These are phyloP conservation scores for Patiria pectinifera DNA, from an alignment of 53 echinoderm and acorn worm species.

Conservation along the genomic window DNA sequence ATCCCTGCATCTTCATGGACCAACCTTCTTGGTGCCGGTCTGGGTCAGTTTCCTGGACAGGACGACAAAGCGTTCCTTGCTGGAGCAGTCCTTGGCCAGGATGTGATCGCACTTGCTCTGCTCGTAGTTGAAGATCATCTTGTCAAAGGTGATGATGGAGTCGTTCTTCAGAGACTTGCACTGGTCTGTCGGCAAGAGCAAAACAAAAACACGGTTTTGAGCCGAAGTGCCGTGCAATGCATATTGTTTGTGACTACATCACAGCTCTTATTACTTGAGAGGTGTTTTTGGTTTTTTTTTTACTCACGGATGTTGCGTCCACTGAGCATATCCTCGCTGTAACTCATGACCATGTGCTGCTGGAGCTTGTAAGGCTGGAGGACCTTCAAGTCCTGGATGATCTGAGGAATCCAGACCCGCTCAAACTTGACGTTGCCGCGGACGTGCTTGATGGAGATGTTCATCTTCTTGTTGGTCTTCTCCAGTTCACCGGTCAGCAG, in stretches of 20 bases:
- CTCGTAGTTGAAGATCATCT: conserved; percentile 67
- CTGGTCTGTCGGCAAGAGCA: conserved; percentile 64
- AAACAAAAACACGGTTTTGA: background rate
- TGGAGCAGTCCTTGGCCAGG: conserved; percentile 91
- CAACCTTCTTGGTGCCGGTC: conserved; percentile 63
- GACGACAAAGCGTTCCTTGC: conserved; percentile 73
- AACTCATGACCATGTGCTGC: conserved; percentile 26
- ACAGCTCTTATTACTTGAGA: no score
- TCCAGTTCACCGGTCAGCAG: conserved; percentile 57
- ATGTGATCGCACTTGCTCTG: conserved; percentile 82
- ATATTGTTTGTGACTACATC: no score
- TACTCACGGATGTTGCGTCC: conserved; percentile 53
- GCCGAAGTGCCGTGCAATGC: no score
- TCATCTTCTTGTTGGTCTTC: conserved; percentile 23
- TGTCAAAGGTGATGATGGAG: conserved; percentile 84
- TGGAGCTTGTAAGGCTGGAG: conserved; percentile 38
- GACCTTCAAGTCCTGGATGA: conserved; percentile 29
- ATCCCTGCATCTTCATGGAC: background rate
- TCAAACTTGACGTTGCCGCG: conserved; percentile 59
- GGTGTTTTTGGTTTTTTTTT: background rate
- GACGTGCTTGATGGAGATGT: conserved; percentile 66
- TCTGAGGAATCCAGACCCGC: conserved; percentile 44
- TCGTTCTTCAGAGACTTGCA: conserved; percentile 74
- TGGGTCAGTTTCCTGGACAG: conserved; percentile 61
- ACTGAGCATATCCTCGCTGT: conserved; percentile 1